phyloP scores from a whole-genome alignment of 2,888 invertebrate genomes.

The Trachelus tabidus region DNA sequence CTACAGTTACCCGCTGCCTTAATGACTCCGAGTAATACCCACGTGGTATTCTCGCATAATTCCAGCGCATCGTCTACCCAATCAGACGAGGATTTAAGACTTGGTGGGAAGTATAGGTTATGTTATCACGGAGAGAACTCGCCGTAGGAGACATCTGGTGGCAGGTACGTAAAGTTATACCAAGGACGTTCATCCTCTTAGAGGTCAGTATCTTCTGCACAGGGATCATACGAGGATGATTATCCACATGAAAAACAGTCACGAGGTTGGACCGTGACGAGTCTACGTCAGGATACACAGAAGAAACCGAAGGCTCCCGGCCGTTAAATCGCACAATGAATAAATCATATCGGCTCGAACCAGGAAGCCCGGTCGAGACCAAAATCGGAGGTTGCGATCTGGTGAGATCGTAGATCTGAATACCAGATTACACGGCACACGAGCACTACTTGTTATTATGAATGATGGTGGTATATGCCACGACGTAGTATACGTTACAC shows the following conservation, averaged over 20 bases:
- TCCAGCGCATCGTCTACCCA: background rate
- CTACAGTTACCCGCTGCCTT: background rate
- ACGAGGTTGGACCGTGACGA: background rate
- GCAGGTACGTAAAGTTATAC: background rate
- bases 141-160: background rate
- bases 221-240: background rate
- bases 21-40: background rate
- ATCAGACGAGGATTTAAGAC: background rate
- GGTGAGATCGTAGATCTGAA: constrained; percentile 3
- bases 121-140: background rate
- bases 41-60: background rate
- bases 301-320: background rate
- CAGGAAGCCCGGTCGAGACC: constrained; percentile 4
- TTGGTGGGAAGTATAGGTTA: background rate
- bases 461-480: background rate
- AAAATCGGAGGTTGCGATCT: constrained; percentile 7
- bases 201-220: background rate
- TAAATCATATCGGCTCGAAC: constrained; percentile 3
- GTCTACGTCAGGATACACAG: background rate
- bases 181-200: background rate
- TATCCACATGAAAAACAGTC: background rate
- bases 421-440: constrained; percentile 6
- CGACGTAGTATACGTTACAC: background rate
- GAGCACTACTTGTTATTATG: background rate
- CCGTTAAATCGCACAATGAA: constrained; percentile 4